Base-by-base conservation (phyloP, 92 coral and sea anemone species). In the Porites lobata region DNA sequence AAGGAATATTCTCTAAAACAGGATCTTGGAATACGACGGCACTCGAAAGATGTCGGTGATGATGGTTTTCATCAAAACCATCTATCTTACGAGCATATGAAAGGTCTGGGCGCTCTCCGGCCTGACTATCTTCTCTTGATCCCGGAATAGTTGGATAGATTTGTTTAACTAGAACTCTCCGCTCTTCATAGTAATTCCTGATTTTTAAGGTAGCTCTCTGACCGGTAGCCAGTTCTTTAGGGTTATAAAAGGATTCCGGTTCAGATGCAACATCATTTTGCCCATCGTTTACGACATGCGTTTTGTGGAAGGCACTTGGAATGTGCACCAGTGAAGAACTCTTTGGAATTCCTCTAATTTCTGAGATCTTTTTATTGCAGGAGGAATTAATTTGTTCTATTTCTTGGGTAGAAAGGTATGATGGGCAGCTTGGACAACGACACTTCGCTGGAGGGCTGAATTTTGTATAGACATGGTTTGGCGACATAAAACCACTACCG, bases 131-230 rank as follows among this genome's bases (percentile, higher is more conserved):
- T 50, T 84, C 80, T 0, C 50, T 73, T 1, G 81, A 73, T 3
- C 64, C 63, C 19, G 62, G 80, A 72, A 64, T 64, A 62, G 74
- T 50, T 73, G 64, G 72, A 63, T 64, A 63, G 8, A 72, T 54
- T 8, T 72, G 73, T 11, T 32, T 80, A 15, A 84, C 87, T 21
- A 84, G 26, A 65, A 84, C 64, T 65, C 87, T 22, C 74, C 78
- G 58, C 65, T 74, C 87, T 15, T 84, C 87, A 73, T 84, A 73
- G 26, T 59, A 73, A 26, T 84, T 80, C 20, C 62, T 64, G 21
- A 84, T 64, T 75, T 84, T 51, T 59, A 73, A 32, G 6, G 72
- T 21, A 0, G 73, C 53, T 24, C 72, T 64, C 17, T 26, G 9
- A 26, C 22, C 26, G 21, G 11, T 38, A 9, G 72, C 57, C 15